These are phyloP conservation scores for Hycleus phaleratus DNA, from an alignment of 1,140 invertebrate species.

Conservation along the genomic window DNA sequence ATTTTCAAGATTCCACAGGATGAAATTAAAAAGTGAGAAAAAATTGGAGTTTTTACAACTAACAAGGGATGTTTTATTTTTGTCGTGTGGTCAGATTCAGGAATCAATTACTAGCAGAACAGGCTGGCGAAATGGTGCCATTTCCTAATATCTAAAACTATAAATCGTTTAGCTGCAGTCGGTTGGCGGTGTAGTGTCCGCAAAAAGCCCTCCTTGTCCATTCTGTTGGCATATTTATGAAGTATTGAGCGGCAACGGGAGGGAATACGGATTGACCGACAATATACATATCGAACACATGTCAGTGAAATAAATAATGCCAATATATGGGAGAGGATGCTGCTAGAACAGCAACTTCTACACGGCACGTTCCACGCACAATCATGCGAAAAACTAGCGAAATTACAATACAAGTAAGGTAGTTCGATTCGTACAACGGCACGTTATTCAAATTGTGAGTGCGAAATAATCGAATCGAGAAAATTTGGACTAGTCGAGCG, in stretches of 20 bases:
- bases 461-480: too few species aligned
- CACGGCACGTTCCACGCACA: conserved; percentile 29
- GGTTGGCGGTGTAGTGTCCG: conserved; percentile 5
- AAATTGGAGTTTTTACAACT: not conserved
- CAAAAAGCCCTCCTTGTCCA: conserved; percentile 19
- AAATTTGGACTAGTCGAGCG: too few species aligned
- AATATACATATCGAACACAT: conserved; percentile 41
- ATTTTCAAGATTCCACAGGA: conserved; percentile 22
- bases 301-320: conserved; percentile 39
- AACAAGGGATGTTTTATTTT: not conserved
- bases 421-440: too few species aligned
- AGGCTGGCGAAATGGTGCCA: conserved; percentile 19
- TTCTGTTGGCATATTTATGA: conserved; percentile 36
- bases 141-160: conserved; percentile 33
- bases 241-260: conserved; percentile 26
- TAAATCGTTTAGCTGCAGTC: conserved; percentile 35
- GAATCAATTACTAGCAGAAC: conserved; percentile 31
- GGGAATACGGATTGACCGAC: conserved; percentile 37
- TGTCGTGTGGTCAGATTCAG: not conserved
- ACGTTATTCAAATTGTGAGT: too few species aligned
- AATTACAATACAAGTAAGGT: too few species aligned
- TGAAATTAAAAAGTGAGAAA: conserved; percentile 20
- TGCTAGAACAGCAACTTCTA: conserved; percentile 28
- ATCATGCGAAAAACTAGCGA: not conserved
- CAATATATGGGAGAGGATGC: conserved; percentile 29